Base-by-base conservation (phyloP, 2,113 vertebrate species). In the Danionella cerebrum region DNA sequence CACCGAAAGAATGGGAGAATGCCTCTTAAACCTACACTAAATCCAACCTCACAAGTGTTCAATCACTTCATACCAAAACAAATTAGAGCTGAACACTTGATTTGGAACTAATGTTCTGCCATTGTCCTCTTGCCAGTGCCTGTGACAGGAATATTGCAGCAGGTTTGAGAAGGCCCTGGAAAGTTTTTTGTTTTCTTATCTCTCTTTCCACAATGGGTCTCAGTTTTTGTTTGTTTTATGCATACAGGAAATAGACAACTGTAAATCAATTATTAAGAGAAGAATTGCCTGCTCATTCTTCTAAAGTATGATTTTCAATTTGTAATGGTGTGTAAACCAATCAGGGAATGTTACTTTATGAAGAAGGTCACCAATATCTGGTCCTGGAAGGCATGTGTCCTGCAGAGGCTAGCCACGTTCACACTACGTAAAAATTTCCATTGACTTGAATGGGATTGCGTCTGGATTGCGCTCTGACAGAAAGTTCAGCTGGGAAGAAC, bases 241-340 rank as follows among this genome's bases (percentile, higher is more conserved):
- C 52, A 73, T 82, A 69, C 83, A 84, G 83, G 78, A 79, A 81
- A 81, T 73, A 71, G 76, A 70, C 51, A 81, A 76, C 74, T 85
- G 79, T 82, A 84, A 80, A 82, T 79, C 71, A 79, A 78, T 75
- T 79, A 69, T 62, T 64, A 75, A 77, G 78, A 79, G 78, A 73
- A 79, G n/a, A 78, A 84, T 81, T 80, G 79, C 70, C 73, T 79
- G 38, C 22, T 18, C 38, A 21, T 59, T 10, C 74, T 60, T 75
- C 67, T 72, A 66, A 68, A 67, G 6, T 16, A 21, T n/a, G 38
- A 25, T 67, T 65, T 51, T 31, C 51, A 31, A 35, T 60, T 60
- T 67, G 38, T 41, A 14, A 4, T 16, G 22, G 9, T 41, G 21
- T 35, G 24, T 3, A 18, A 53, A 29, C 51, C 8, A 51, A 51